Evolutionary conservation across 1,140 invertebrate genomes (phyloP), one percentile per base, ranked within the genome.

Genomic region (Chironomus striatipennis): DNA sequence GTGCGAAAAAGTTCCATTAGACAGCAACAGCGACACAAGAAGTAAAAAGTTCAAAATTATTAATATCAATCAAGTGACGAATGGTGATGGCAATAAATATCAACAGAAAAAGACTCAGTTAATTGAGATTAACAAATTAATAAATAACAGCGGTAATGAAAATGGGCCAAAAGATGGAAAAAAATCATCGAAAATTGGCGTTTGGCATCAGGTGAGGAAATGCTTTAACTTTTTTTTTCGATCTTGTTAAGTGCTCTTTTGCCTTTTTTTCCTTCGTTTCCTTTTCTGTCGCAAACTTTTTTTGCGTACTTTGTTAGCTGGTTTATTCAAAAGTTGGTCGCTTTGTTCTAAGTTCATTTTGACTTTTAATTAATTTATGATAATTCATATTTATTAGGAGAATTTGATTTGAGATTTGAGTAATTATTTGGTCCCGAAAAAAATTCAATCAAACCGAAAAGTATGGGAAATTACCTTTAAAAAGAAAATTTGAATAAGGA

Each of bases 31-130:
- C 24, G 24, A 34, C 24, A 34, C 24, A 34, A 34, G 24, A 34
- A 34, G 24, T 34, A 70, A 70, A 70, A 70, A 70, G 65, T 21
- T 70, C 65, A 70, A 70, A 70, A 70, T 70, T 70, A 70, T 70
- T 70, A 70, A 70, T 9, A 70, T 70, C 17, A 70, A 70, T 70
- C 65, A 70, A 18, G 10, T 8, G 18, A 67, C n/a, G 64, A 67
- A 17, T 18, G 17, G 6, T 7, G 65, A 20, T 10, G 17, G 6
- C 10, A 18, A 7, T 70, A 12, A 70, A 70, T 20, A 70, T 70
- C 17, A 70, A 57, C n/a, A 10, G 65, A 9, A 21, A 17, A 57
- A 57, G 47, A 57, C 47, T 12, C 65, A 70, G 65, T 70, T 70
- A 70, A 70, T 70, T 70, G 65, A 70, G 65, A 70, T 70, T 20